These are phyloP conservation scores for Caerostris extrusa DNA, from an alignment of 1,140 invertebrate genomes.

Conservation along the genomic window DNA sequence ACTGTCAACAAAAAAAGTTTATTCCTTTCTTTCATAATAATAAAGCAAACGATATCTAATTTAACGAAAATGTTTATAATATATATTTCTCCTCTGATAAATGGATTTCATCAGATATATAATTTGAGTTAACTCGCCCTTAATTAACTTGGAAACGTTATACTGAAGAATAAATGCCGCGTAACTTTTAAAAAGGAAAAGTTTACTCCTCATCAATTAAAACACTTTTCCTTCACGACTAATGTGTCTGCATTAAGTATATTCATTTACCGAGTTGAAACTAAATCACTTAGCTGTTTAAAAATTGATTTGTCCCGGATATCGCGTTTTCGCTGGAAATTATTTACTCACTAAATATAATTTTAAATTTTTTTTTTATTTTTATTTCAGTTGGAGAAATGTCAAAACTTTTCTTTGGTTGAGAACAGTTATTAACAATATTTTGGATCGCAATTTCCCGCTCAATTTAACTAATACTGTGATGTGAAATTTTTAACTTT, in stretches of 20 bases:
- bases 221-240: not conserved
- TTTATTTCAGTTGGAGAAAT: constrained; percentile 33
- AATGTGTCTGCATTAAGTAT: not conserved
- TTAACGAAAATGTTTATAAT: too few relatives aligned
- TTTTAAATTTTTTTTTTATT: not conserved
- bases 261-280: not conserved
- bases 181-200: not conserved
- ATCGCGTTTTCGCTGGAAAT: not conserved
- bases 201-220: not conserved
- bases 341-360: not conserved
- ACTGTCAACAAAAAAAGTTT: too few relatives aligned
- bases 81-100: too few relatives aligned
- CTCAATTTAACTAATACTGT: constrained; percentile 7
- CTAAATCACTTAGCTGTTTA: not conserved
- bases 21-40: too few relatives aligned
- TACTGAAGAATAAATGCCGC: too few relatives aligned
- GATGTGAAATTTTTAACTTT: not conserved
- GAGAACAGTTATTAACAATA: constrained; percentile 51
- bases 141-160: too few relatives aligned
- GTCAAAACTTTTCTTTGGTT: constrained; percentile 55
- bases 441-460: not conserved
- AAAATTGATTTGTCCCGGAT: not conserved
- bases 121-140: too few relatives aligned
- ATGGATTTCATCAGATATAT: too few relatives aligned
- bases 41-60: too few relatives aligned